Base-by-base conservation (phyloP, 35 echinoderm and acorn worm species). In the Apostichopus parvimensis region DNA sequence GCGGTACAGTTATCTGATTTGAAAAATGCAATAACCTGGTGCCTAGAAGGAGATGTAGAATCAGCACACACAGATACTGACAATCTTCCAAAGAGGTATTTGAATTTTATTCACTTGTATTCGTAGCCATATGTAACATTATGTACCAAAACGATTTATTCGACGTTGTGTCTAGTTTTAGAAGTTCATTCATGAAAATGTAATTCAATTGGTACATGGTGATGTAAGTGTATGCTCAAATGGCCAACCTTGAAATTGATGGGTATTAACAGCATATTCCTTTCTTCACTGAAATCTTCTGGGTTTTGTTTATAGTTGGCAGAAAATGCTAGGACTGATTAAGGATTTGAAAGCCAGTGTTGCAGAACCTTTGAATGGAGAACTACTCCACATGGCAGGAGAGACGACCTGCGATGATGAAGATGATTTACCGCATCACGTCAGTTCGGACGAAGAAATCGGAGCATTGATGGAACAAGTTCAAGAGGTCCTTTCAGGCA, bases 361-460 rank as follows among this genome's bases (percentile, higher is more conserved):
- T 57, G 11, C 45, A 8, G 91, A 95, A 55, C 17, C 94, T 64
- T 80, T 95, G 22, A 93, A 98, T 72, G 81, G 90, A n/a, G 94
- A 98, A 72, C 87, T 98, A 90, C 92, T 98, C 6, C 97, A 98
- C 79, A 92, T 94, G 93, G 97, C 97, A 6, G 97, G 97, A 20
- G 89, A 95, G 92, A 95, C 93, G 82, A 90, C 94, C 9, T 95
- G 94, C 70, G 94, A 98, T 53, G 92, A 95, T 80, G 86, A 90
- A 23, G 94, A 93, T 13, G 97, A 98, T 26, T 94, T 98, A 10
- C 97, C 97, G 28, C 94, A 95, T 86, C 97, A 98, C 77, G 90
- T 98, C 79, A 98, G 97, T 86, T 77, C 92, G 14, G 78, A 92
- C 57, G 90, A 92, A 68, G 97, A 98, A 78, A 94, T 98, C 8